phyloP scores from a whole-genome alignment of 2,797 vertebrate genomes.

The Taenioides sp. region DNA sequence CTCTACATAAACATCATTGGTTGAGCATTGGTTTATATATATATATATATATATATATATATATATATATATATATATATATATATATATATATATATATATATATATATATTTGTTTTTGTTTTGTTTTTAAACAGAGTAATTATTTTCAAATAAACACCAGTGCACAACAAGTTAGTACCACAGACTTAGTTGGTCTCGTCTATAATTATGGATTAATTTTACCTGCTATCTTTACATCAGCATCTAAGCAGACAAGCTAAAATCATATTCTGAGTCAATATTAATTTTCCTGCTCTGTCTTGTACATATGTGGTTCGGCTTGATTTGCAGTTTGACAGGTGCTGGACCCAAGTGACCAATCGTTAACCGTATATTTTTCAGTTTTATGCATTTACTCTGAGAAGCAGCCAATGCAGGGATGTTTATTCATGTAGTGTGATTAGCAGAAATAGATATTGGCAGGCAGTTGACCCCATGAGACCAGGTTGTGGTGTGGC shows the following conservation, averaged over 20 bases:
- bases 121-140: too few relatives aligned
- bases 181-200: background rate
- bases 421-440: constrained; percentile 67
- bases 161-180: background rate
- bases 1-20: too few relatives aligned
- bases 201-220: background rate
- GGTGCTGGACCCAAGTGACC: constrained; percentile 36
- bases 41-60: too few relatives aligned
- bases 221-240: background rate
- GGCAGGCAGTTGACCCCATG: constrained; percentile 50
- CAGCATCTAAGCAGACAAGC: background rate
- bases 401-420: constrained; percentile 20
- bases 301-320: constrained; percentile 6
- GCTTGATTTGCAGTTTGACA: constrained; percentile 47
- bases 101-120: too few relatives aligned
- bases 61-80: too few relatives aligned
- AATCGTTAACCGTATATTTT: constrained; percentile 59
- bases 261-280: constrained; percentile 13
- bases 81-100: too few relatives aligned
- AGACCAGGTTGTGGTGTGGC: constrained; percentile 33
- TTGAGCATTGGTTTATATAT: too few relatives aligned
- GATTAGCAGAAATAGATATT: constrained; percentile 61
- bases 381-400: constrained; percentile 27
- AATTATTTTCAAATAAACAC: background rate
- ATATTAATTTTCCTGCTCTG: constrained; percentile 17